Percentiles rank a stretch among this genome's conserved stretches.
These are phyloP conservation scores for Glaucomys volans DNA, from an alignment of 2,113 vertebrate genomes.

Conservation along the genomic window DNA sequence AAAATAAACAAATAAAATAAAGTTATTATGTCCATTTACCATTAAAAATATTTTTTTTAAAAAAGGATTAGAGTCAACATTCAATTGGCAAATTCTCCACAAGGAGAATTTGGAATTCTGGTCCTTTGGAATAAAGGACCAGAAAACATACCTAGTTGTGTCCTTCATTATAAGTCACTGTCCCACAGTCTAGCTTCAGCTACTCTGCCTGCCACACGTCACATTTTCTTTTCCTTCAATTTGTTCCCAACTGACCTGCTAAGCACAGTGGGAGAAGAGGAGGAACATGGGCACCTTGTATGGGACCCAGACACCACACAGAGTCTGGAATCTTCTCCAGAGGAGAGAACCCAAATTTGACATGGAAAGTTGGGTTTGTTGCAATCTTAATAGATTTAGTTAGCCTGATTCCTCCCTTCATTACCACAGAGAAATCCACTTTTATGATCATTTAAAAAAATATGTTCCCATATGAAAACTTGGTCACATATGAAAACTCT, in stretches of 20 bases:
- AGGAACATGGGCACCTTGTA: neutral
- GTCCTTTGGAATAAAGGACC: slow-evolving; percentile 31
- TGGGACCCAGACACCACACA: neutral
- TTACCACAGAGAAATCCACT: slow-evolving; percentile 25
- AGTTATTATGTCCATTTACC: no score
- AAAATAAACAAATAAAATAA: no score
- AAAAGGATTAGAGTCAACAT: slow-evolving; percentile 41
- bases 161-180: neutral
- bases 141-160: neutral
- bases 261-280: neutral
- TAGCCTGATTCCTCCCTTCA: neutral
- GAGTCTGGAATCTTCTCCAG: neutral
- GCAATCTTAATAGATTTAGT: neutral
- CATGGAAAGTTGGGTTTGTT: neutral
- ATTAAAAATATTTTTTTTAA: neutral
- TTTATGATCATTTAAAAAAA: neutral
- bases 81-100: slow-evolving; percentile 49
- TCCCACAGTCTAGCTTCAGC: neutral
- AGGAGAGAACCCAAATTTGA: neutral
- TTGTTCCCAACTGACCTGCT: neutral
- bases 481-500: neutral
- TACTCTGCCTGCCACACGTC: neutral
- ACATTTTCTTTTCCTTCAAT: neutral
- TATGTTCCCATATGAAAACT: neutral
- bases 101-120: no score